Evolutionary conservation across 2,888 invertebrate species (phyloP).

Genomic region (Lasioglossum lativentre): DNA sequence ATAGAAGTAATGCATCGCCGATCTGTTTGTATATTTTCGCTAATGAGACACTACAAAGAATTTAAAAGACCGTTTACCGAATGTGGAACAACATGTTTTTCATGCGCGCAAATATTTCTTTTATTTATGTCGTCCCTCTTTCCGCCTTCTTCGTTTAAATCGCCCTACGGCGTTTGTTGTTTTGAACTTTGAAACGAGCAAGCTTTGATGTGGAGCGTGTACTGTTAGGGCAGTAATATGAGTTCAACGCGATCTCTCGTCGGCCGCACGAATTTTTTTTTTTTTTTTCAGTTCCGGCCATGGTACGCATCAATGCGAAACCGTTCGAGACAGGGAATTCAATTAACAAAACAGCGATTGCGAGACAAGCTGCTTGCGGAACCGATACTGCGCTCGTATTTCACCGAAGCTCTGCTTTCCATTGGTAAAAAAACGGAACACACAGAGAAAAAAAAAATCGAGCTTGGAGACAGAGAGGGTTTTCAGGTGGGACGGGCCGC

Average conservation of each 20-base stretch:
- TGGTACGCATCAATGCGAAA: constrained; percentile 45
- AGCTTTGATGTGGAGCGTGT: constrained; percentile 44
- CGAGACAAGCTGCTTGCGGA: constrained; percentile 71
- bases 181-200: not conserved
- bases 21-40: not conserved
- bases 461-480: constrained; percentile 18
- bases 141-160: not conserved
- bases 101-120: not conserved
- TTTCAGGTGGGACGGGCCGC: constrained; percentile 17
- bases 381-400: constrained; percentile 51
- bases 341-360: constrained; percentile 74
- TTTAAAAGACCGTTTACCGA: not conserved
- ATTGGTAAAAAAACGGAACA: constrained; percentile 32
- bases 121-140: constrained; percentile 8
- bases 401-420: constrained; percentile 46
- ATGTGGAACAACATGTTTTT: constrained; percentile 7
- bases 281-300: not conserved
- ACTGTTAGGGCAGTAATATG: constrained; percentile 21
- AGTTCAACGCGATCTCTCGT: constrained; percentile 26
- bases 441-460: not conserved
- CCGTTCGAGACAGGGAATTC: constrained; percentile 68
- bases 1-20: not conserved
- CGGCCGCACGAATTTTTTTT: not conserved
- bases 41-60: constrained; percentile 7
- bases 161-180: not conserved